Evolutionary conservation across 2,113 vertebrate genomes (phyloP), one percentile per base, ranked within the genome.

Genomic region (Heteronetta atricapilla): DNA sequence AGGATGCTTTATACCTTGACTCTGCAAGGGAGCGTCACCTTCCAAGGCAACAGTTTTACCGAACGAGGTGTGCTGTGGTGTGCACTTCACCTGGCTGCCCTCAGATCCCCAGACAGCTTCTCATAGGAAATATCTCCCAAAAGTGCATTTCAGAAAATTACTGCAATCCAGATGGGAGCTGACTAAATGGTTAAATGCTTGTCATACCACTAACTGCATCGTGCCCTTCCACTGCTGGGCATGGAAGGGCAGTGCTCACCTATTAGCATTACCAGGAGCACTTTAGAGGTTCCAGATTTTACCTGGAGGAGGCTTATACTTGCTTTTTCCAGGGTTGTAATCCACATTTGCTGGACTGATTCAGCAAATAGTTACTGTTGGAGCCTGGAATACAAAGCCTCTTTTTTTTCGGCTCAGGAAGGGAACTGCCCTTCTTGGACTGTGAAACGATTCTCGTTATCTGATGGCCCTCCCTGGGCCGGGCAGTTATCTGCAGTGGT

Each of bases 221-320:
- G 44, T 2, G 4, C 82, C 90, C 90, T 95, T 94, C 95, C 86
- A 95, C 82, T 97, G 96, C 96, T 96, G 97, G 95, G 94, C 96
- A 95, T 96, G 96, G 95, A 86, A 93, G 91, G 90, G 78, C 72
- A 23, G 42, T 46, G 73, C 62, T 89, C 86, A 68, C 69, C 77
- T 60, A 16, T 82, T 82, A 81, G 64, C 86, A 81, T 88, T 95
- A 83, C 89, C 86, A 93, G 95, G 95, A 94, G 94, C 90, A 86
- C 95, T 96, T 97, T 94, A 95, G 74, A 89, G 89, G 67, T 85
- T 97, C 84, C 84, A 79, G 55, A 88, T 81, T 62, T 80, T 92
- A 59, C 86, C 79, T 89, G 59, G 91, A 94, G 34, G 83, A 94
- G 80, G 77, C 67, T 77, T 82, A 34, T 74, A 29, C 68, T 93